Base-by-base conservation (phyloP, 2,797 vertebrate genomes). In the Arnoldichthys spilopterus region DNA sequence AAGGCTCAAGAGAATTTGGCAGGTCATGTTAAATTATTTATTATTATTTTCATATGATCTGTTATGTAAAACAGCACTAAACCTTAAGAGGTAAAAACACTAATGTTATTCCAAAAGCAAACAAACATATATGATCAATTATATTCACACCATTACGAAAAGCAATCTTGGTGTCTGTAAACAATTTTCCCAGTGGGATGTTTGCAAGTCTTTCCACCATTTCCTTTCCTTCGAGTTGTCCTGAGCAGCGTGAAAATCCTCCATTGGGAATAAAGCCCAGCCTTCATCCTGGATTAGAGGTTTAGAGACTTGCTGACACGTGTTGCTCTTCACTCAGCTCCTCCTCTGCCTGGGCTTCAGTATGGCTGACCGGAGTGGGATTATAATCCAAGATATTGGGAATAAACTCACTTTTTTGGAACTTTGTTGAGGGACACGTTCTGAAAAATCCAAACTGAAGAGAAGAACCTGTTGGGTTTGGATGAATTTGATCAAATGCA, bases 271-370 rank as follows among this genome's bases (percentile, higher is more conserved):
- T 88, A 87, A 87, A 82, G 84, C 88, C 89, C 89, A 82, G 86
- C 88, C 74, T 82, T 90, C 63, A 5, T 92, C 89, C 78, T 85
- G 96, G 96, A 97, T 98, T 96, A 97, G 88, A 95, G 95, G 94
- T 94, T 97, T 96, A 95, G 88, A 89, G 85, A 90, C 88, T 62
- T 82, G 90, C 90, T 84, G 89, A 91, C 90, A 92, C 89, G 89
- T 86, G 89, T 86, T 86, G 86, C 84, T 74, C 82, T 86, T 89
- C 86, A 76, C 30, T 47, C 66, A 34, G 30, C 66, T 34, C 83
- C 80, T 79, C 80, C 70, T 64, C 58, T 47, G 53, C 32, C 49
- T 53, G 59, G 32, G 84, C 76, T 43, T 74, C 59, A 63, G 70
- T 47, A 73, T 6, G 22, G 30, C 45, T 8, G 16, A 30, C 20